Base-by-base conservation (phyloP, 2,113 vertebrate genomes). In the Rhinolophus sinicus region DNA sequence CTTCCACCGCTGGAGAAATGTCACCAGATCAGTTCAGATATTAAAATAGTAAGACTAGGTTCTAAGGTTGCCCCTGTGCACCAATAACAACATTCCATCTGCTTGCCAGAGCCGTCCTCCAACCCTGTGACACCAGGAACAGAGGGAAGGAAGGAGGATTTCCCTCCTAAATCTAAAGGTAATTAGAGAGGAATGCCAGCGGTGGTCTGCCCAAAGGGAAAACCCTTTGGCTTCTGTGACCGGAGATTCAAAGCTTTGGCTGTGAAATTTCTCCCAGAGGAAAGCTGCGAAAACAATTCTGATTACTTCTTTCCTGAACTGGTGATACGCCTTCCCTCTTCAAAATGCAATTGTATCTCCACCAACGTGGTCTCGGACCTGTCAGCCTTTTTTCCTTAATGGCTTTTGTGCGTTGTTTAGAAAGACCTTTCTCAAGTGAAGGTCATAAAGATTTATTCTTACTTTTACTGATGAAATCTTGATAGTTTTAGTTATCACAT, bases 221-320 rank as follows among this genome's bases (percentile, higher is more conserved):
- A 44, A 44, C 40, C 6, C 33, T 92, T 52, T 58, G 93, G 80
- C 65, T 94, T 93, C 81, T 88, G 75, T 58, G 84, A 84, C 30
- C 4, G 0, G 47, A 88, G 85, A 91, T 19, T 54, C 77, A 88
- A 77, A 84, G 58, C 62, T 50, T 64, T 88, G 38, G 40, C n/a
- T 73, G 38, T 35, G 56, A 82, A 76, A 24, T 95, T 91, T 95
- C 77, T 93, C 60, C 28, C 50, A 18, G 44, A 78, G 33, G 67
- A 88, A 84, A 88, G 73, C 69, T 78, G 77, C 54, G 40, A 19
- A 85, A 84, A 60, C 58, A 28, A 12, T 50, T 88, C 18, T 38
- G 67, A 24, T 56, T 15, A 21, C 70, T 88, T 93, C 78, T 69
- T 56, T 10, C 19, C 28, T 69, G 67, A 82, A 35, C 60, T 30